Conservation (phyloP, 2,113 vertebrate species). For the Chaetops frenatus region DNA sequence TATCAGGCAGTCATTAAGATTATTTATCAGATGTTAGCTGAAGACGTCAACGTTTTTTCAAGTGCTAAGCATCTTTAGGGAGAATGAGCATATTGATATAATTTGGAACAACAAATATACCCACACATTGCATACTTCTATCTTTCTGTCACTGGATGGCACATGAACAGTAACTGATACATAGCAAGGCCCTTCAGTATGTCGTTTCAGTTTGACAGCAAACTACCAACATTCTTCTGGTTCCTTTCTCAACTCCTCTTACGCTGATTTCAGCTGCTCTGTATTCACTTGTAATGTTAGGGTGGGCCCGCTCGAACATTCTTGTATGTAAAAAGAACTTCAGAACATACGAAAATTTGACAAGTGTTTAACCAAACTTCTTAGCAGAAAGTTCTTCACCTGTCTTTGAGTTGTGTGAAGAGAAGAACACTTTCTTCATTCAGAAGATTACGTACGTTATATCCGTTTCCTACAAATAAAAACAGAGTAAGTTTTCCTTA, state of each 20-base stretch:
- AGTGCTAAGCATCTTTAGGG: neutral
- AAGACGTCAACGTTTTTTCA: neutral
- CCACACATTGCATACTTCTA: neutral
- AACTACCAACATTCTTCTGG: neutral
- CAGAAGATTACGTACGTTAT: constrained; percentile 73
- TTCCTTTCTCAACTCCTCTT: neutral
- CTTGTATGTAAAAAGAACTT: neutral
- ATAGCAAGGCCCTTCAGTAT: neutral
- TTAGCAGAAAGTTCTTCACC: neutral
- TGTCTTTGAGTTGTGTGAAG: constrained; percentile 75
- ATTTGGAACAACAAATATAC: neutral
- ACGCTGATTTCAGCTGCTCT: neutral
- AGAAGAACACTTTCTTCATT: constrained; percentile 69
- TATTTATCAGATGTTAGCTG: neutral
- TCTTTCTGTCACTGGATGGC: neutral
- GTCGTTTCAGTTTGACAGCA: neutral
- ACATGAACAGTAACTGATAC: neutral
- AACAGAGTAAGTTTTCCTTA: neutral
- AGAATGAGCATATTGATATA: neutral
- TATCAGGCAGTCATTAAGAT: neutral
- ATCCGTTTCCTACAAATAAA: constrained; percentile 72
- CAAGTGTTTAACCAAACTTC: neutral
- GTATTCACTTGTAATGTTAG: neutral
- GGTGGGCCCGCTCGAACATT: neutral
- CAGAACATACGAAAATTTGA: neutral